A percentile compares a stretch with the other conserved stretches of the same genome.
Evolutionary conservation across 2,888 invertebrate species (phyloP).

Genomic region (Syritta pipiens): DNA sequence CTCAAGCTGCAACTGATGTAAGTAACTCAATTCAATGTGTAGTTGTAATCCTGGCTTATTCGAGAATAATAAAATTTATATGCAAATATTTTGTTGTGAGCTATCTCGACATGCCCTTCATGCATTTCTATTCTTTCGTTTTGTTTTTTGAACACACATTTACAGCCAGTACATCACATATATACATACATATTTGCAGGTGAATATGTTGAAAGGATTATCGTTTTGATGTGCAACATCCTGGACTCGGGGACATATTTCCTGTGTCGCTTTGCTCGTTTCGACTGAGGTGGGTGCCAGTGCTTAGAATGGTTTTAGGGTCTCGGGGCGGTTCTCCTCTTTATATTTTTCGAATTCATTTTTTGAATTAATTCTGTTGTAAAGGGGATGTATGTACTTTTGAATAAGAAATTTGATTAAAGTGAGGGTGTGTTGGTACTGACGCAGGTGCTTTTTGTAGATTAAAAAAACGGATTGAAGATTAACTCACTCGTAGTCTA

Average conservation of each 20-base stretch:
- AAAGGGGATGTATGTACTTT: conserved; percentile 7
- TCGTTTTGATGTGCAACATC: too few species aligned
- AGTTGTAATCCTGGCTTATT: conserved; percentile 77
- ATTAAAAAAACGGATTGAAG: too few species aligned
- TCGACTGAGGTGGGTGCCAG: conserved; percentile 12
- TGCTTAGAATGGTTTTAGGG: neutral
- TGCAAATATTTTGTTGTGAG: conserved; percentile 76
- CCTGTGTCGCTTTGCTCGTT: too few species aligned
- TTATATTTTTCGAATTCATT: conserved; percentile 27
- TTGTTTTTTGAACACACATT: too few species aligned
- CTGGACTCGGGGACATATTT: too few species aligned
- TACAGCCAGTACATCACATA: too few species aligned
- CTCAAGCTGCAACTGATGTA: too few species aligned
- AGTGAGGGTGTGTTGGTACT: conserved; percentile 6
- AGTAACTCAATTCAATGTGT: conserved; percentile 58
- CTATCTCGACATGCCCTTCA: conserved; percentile 49
- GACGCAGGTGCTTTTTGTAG: conserved; percentile 12
- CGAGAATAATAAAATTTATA: conserved; percentile 77
- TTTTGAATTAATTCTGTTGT: conserved; percentile 31
- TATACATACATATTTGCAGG: too few species aligned
- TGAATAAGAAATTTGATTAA: conserved; percentile 44
- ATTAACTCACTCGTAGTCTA: too few species aligned
- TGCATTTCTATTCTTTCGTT: neutral
- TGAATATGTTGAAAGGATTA: too few species aligned
- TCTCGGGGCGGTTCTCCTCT: neutral